Base-by-base conservation (phyloP, 2,888 invertebrate species). In the Melanostoma mellinum region DNA sequence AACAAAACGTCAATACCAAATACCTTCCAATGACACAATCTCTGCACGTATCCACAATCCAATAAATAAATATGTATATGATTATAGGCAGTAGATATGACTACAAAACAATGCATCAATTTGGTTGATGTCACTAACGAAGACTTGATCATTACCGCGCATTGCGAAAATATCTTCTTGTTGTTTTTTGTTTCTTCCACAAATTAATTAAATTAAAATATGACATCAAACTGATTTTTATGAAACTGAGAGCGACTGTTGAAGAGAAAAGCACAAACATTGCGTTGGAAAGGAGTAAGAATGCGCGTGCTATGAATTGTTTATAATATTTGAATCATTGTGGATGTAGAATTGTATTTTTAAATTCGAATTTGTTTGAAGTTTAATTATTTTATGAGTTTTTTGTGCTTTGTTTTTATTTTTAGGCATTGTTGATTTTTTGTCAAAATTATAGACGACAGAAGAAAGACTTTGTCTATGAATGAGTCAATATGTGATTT, bases 171-270 rank as follows among this genome's bases (percentile, higher is more conserved):
- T 68, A 52, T 20, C 20, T 20, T 20, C 1, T 20, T 20, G 20
- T 20, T 60, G 52, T 61, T 40, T 48, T 20, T 72, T 76, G 8
- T 61, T 56, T 53, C 53, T 33, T 38, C 38, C 36, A 72, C 73
- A 48, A 77, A 77, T 82, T 73, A 77, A 67, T 58, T 73, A 77
- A 82, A 72, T 82, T 73, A 77, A 77, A 77, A 73, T 77, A 82
- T 82, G 81, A 77, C 81, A 77, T 77, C 72, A 77, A 72, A 73
- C 40, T 46, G 72, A 69, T 72, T 71, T 75, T 61, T 55, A 63
- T 63, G 63, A 63, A 63, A 50, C 35, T 63, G 38, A 38, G 50
- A 63, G 38, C 50, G 63, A 36, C 38, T 38, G 30, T 48, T 63
- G 40, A 3, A 42, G 30, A 9, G 8, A 35, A n/a, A 6, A 44